Conservation (phyloP, 2,113 vertebrate species). For the Rhipidura dahli region DNA sequence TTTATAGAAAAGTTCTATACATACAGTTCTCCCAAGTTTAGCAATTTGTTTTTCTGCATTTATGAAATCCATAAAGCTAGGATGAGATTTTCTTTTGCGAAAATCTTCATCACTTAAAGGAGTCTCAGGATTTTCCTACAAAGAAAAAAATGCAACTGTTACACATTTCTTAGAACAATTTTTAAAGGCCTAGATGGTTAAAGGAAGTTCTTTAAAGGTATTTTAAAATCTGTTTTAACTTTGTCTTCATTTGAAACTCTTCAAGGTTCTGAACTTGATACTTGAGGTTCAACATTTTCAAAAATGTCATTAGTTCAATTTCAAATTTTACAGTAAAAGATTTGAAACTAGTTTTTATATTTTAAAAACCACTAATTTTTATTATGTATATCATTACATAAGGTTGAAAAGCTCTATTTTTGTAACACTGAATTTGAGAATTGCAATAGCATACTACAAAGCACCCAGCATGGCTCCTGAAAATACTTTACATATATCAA, state of each 20-base stretch:
- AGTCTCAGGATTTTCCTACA: constrained; percentile 78
- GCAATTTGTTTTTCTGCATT: constrained; percentile 84
- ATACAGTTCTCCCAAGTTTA: constrained; percentile 87
- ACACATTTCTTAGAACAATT: neutral
- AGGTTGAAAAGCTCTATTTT: neutral
- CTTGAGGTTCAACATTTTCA: neutral
- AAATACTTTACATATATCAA: neutral
- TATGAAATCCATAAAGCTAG: constrained; percentile 80
- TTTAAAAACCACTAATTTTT: accelerated
- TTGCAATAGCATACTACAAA: neutral
- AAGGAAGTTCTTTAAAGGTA: neutral
- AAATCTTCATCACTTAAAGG: constrained; percentile 87
- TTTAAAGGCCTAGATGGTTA: neutral
- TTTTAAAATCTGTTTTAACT: neutral
- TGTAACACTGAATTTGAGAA: neutral
- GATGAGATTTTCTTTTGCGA: constrained; percentile 83
- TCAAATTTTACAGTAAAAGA: neutral
- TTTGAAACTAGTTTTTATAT: neutral
- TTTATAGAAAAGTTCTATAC: constrained; percentile 13
- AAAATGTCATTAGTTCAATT: neutral
- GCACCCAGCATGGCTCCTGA: accelerated
- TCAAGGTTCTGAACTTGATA: neutral
- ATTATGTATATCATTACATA: neutral
- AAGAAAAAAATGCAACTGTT: neutral
- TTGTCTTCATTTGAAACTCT: neutral